Conservation (phyloP, 1,140 invertebrate genomes). For the Micrasema minimum region DNA sequence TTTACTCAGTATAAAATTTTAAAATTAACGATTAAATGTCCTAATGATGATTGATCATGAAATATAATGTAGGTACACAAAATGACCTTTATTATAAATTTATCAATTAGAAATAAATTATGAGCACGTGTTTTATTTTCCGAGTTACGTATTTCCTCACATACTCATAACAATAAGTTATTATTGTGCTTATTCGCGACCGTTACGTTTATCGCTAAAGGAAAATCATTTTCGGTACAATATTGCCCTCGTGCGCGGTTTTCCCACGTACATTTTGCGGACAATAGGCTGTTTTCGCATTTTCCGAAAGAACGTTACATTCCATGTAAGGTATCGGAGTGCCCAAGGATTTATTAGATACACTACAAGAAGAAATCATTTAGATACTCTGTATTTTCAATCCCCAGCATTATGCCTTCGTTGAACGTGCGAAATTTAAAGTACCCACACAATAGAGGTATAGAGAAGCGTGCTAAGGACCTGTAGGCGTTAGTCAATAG, state of each 20-base stretch:
- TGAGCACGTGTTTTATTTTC: no score
- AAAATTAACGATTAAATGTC: no score
- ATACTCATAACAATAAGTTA: no score
- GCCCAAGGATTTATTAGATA: conserved; percentile 19
- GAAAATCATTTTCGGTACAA: conserved; percentile 16
- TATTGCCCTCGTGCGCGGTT: conserved; percentile 12
- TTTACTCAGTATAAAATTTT: no score
- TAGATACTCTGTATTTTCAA: conserved; percentile 14
- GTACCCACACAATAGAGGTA: not conserved
- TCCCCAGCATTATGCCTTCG: conserved; percentile 10
- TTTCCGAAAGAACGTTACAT: conserved; percentile 24
- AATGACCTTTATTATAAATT: no score
- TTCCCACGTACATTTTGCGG: conserved; percentile 26
- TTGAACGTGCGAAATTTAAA: not conserved
- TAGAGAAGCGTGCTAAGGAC: no score
- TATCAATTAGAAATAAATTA: no score
- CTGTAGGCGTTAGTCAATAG: no score
- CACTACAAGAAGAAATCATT: conserved; percentile 17
- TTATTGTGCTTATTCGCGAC: not conserved
- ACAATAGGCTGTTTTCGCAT: conserved; percentile 30
- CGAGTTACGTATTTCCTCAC: no score
- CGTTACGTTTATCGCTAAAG: conserved; percentile 7
- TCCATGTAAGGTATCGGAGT: conserved; percentile 10
- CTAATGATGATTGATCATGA: no score
- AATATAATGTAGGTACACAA: no score